A percentile compares a stretch with the other conserved stretches of the same genome.
Evolutionary conservation across 2,888 invertebrate genomes (phyloP).

Genomic region (Halictus quadricinctus): DNA sequence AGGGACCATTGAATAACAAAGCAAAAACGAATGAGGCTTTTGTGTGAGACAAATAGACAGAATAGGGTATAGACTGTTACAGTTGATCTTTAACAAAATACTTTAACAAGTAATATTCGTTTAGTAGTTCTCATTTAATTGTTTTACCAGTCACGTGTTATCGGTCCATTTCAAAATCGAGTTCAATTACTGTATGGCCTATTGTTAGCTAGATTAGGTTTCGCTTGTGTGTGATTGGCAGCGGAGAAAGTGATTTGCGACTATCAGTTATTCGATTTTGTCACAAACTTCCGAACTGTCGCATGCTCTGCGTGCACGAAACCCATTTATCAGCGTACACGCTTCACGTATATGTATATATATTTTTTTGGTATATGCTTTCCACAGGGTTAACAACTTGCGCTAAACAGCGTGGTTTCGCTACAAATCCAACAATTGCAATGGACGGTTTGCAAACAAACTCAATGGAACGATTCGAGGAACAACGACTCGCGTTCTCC

Average conservation of each 20-base stretch:
- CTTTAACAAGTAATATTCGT: background rate
- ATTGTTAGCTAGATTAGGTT: background rate
- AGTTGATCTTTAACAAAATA: too few species aligned
- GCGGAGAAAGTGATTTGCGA: background rate
- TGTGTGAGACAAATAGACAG: too few species aligned
- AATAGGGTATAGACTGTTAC: too few species aligned
- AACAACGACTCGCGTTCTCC: constrained; percentile 46
- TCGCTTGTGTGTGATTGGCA: background rate
- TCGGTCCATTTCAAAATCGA: background rate
- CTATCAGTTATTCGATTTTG: background rate
- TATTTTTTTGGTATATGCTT: constrained; percentile 31
- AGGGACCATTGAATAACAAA: background rate
- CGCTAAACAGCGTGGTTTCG: constrained; percentile 65
- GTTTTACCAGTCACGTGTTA: background rate
- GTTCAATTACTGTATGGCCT: background rate
- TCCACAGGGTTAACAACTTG: constrained; percentile 63
- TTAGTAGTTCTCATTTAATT: background rate
- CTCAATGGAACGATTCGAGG: constrained; percentile 58
- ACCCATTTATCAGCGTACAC: constrained; percentile 19
- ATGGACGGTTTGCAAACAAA: constrained; percentile 74
- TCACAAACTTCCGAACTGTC: background rate
- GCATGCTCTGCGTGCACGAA: constrained; percentile 25
- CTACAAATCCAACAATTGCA: constrained; percentile 73
- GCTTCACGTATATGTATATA: constrained; percentile 40
- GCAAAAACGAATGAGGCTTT: background rate